Percentiles rank a stretch among this genome's conserved stretches.
These are phyloP conservation scores for Eurystomus gularis DNA, from an alignment of 2,113 vertebrate species.

Conservation along the genomic window DNA sequence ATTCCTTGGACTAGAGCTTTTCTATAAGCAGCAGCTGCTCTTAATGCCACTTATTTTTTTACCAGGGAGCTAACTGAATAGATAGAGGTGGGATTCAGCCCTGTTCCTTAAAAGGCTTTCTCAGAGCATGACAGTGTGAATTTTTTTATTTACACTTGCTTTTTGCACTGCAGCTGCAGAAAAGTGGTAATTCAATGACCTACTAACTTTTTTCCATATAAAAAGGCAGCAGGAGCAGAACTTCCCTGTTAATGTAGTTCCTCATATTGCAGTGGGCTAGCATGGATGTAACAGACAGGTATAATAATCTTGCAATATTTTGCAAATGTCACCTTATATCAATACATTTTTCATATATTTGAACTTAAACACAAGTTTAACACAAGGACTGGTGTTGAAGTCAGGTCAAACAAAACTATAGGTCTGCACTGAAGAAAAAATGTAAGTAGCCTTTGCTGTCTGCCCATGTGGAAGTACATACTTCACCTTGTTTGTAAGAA, in stretches of 20 bases:
- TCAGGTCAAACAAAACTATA: neutral
- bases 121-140: neutral
- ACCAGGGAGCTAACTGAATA: neutral
- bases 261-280: neutral
- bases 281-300: neutral
- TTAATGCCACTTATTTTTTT: neutral
- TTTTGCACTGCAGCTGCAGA: neutral
- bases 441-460: neutral
- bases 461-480: neutral
- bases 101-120: neutral
- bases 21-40: neutral
- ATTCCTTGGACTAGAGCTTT: neutral
- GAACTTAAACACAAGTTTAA: neutral
- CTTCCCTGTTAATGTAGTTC: neutral
- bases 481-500: neutral
- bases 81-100: neutral
- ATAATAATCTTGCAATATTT: neutral
- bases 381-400: neutral
- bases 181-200: neutral
- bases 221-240: neutral
- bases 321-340: neutral
- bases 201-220: constrained; percentile 6
- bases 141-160: neutral
- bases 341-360: neutral
- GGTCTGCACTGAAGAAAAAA: neutral